A percentile compares a stretch with the other conserved stretches of the same genome.
phyloP scores from a whole-genome alignment of 2,113 vertebrate species.

The Oncorhynchus kisutch region DNA sequence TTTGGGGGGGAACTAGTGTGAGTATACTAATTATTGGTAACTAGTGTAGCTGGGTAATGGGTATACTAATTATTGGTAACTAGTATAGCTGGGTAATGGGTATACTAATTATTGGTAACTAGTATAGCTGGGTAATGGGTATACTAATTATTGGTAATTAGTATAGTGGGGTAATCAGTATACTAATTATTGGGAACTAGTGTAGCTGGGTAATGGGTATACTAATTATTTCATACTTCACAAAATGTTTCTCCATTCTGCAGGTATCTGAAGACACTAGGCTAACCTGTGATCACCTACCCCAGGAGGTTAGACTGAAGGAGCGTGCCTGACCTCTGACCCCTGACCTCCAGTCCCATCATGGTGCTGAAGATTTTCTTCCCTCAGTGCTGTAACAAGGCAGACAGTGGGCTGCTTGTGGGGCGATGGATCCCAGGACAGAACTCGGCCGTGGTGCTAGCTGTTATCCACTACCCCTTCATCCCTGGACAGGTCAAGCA shows the following conservation, averaged over 20 bases:
- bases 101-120: no score
- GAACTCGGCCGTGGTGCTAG: conserved; percentile 83
- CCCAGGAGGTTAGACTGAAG: background rate
- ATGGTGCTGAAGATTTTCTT: conserved; percentile 97
- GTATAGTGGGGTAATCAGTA: no score
- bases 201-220: no score
- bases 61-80: no score
- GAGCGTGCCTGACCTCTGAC: background rate
- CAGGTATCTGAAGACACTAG: background rate
- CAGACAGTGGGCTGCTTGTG: conserved; percentile 88
- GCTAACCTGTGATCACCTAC: background rate
- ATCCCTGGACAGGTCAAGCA: conserved; percentile 89
- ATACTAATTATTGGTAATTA: no score
- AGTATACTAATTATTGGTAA: no score
- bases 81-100: no score
- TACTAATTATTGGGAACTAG: no score
- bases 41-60: no score
- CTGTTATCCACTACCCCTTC: conserved; percentile 92
- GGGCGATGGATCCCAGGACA: conserved; percentile 87
- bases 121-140: no score
- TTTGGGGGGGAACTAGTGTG: no score
- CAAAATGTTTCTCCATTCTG: background rate
- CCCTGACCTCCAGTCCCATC: conserved; percentile 10
- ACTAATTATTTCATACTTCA: background rate
- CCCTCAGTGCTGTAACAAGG: conserved; percentile 85